These are phyloP conservation scores for Akabosia matsudoensis DNA, from an alignment of 1,140 invertebrate species.

Conservation along the genomic window DNA sequence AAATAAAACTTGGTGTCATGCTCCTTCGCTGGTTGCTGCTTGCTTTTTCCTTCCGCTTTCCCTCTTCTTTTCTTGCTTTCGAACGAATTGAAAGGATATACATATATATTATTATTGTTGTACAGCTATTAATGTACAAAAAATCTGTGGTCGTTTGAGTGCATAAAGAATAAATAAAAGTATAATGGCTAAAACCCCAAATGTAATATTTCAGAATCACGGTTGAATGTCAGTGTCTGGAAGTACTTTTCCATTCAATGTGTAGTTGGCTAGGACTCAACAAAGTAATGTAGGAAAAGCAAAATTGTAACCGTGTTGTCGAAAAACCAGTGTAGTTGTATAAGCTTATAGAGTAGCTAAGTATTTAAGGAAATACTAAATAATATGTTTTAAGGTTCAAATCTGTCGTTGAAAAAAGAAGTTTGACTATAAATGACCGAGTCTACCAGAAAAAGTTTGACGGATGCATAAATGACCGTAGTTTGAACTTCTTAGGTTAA, in stretches of 20 bases:
- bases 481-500: no score
- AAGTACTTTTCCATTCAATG: not conserved
- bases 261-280: no score
- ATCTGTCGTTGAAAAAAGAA: no score
- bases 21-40: not conserved
- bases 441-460: no score
- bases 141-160: not conserved
- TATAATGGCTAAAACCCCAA: not conserved
- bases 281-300: no score
- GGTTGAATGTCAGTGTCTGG: not conserved
- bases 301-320: no score
- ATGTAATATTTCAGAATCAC: slow-evolving; percentile 11
- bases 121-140: not conserved
- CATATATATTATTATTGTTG: not conserved
- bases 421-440: no score
- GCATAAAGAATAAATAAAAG: not conserved
- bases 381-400: no score
- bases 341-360: no score
- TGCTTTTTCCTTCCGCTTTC: slow-evolving; percentile 8
- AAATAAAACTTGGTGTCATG: slow-evolving; percentile 20
- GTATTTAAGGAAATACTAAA: no score
- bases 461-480: no score
- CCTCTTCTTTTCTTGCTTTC: not conserved
- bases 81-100: not conserved
- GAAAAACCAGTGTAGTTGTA: no score